Conservation (phyloP, 2,113 vertebrate species). For the Phalacrocorax brasilianus region DNA sequence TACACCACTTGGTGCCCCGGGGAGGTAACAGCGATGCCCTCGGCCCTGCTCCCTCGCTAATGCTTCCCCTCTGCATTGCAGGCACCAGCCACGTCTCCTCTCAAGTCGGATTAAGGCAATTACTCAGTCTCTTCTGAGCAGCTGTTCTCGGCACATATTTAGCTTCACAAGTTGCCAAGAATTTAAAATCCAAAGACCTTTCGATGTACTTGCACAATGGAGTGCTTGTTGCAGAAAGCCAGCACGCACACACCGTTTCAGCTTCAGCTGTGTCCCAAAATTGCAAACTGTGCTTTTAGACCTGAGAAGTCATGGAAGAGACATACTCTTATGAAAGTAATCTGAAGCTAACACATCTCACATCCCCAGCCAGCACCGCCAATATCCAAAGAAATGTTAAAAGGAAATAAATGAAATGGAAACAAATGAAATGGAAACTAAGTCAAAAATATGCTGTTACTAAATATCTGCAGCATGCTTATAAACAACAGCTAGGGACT, state of each 20-base stretch:
- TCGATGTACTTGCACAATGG: not conserved
- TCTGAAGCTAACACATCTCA: not conserved
- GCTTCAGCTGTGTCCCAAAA: not conserved
- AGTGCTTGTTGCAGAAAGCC: not conserved
- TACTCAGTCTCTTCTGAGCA: not conserved
- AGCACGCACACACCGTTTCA: not conserved
- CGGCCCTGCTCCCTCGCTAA: fast-evolving
- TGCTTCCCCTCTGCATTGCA: not conserved
- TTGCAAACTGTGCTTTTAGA: not conserved
- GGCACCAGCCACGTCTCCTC: not conserved
- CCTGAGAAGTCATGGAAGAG: not conserved
- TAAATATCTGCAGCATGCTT: not conserved
- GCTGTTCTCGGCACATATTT: not conserved
- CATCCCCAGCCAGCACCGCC: not conserved
- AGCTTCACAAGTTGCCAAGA: not conserved
- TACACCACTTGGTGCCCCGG: not conserved
- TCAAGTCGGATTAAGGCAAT: not conserved
- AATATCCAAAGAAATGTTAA: not conserved
- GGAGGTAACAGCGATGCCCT: not conserved
- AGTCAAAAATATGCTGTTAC: not conserved
- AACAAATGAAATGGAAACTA: not conserved
- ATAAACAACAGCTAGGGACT: not conserved
- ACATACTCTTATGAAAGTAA: not conserved
- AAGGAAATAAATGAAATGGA: not conserved
- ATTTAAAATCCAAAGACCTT: not conserved